Evolutionary conservation across 1,140 invertebrate species (phyloP), one percentile per base, ranked within the genome.

Genomic region (Calliopsis andreniformis): DNA sequence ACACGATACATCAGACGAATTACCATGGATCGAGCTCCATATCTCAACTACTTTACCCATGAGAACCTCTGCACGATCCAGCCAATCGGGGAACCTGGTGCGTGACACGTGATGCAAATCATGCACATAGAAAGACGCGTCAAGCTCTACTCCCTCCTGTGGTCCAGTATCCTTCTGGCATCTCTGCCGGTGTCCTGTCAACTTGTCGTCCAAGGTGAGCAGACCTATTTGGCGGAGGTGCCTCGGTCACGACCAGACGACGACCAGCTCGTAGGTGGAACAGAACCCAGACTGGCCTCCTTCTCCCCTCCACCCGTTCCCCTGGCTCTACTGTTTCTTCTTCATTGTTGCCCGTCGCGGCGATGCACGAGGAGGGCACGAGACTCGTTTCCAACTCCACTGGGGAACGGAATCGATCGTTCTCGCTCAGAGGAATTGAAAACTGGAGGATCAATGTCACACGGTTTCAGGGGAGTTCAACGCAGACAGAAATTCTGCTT

Each of bases 131-230:
- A 83, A 56, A 84, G 61, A 70, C 51, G 64, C 59, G 42, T 63
- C 61, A 70, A 66, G 59, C 35, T 58, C 30, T 39, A 4, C 56
- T 55, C 58, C n/a, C 28, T 30, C 56, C 55, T 49, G 30, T 20
- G 49, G 32, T 49, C 49, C 66, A 58, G 59, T 73, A 72, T 82
- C 84, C 76, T 76, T 56, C 79, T 63, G 28, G 73, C 84, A 70
- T 78, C 78, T 78, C 70, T 80, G 56, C 70, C 72, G 69, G 59
- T 72, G 75, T 79, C 81, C 79, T 75, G 82, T 84, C 79, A 82
- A 85, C 73, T 85, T 84, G 75, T 84, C 77, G 76, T 80, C 77
- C 84, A 86, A 86, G 84, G 84, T 80, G 84, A 85, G 82, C 82
- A 56, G 68, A 80, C 72, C 79, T 78, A 86, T 84, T 84, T 82